Conservation (phyloP, 2,113 vertebrate species). For the Tiliqua scincoides region DNA sequence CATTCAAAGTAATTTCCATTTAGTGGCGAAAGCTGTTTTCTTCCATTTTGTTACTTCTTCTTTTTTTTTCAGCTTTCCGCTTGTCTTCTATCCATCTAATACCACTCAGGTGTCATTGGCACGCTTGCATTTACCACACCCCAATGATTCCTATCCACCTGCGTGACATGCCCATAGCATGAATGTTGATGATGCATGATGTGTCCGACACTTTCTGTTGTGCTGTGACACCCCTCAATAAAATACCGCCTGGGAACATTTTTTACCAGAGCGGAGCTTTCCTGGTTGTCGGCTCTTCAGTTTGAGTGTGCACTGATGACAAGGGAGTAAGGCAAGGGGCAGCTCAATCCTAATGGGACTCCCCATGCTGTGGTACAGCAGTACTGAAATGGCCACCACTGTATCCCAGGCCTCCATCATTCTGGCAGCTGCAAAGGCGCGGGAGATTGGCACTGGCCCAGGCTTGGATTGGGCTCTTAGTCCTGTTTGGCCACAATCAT, state of each 20-base stretch:
- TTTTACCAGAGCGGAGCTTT: conserved; percentile 47
- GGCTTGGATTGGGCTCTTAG: too few relatives aligned
- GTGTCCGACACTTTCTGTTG: conserved; percentile 57
- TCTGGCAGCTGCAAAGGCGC: too few relatives aligned
- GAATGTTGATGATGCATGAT: conserved; percentile 63
- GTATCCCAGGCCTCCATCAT: too few relatives aligned
- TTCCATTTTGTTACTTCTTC: conserved; percentile 69
- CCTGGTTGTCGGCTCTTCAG: conserved; percentile 66
- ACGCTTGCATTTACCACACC: conserved; percentile 63
- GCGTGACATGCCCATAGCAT: conserved; percentile 53
- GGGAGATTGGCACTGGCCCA: too few relatives aligned
- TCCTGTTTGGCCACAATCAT: conserved; percentile 76
- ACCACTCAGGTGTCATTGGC: conserved; percentile 67
- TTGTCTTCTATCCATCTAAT: conserved; percentile 72
- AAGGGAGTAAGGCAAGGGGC: conserved; percentile 60
- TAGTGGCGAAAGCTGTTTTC: conserved; percentile 72
- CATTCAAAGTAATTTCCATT: conserved; percentile 80
- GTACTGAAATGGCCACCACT: too few relatives aligned
- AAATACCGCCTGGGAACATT: conserved; percentile 58
- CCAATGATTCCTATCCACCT: conserved; percentile 66
- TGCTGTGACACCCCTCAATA: conserved; percentile 64
- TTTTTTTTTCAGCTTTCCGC: conserved; percentile 57
- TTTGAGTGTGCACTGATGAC: conserved; percentile 70
- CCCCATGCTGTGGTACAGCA: too few relatives aligned
- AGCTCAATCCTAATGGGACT: too few relatives aligned